Evolutionary conservation across 2,888 invertebrate species (phyloP).

Genomic region (Rhagium mordax): DNA sequence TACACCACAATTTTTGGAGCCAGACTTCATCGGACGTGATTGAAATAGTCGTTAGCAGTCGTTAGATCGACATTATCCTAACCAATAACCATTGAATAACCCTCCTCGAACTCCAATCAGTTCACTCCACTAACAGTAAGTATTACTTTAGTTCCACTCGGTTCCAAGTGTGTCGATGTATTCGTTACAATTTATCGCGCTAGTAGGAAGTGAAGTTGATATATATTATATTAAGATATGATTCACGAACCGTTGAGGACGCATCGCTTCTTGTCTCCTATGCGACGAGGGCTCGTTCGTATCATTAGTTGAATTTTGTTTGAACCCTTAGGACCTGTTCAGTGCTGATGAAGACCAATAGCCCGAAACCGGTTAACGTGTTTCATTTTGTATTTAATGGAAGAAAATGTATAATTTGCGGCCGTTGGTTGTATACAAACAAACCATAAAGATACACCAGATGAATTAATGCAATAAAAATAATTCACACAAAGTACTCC

Average conservation of each 20-base stretch:
- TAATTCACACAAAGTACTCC: neutral
- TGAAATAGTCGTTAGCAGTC: slow-evolving; percentile 1
- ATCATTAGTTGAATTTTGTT: too few relatives aligned
- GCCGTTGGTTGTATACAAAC: too few relatives aligned
- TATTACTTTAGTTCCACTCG: neutral
- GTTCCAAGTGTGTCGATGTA: neutral
- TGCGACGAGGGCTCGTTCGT: too few relatives aligned
- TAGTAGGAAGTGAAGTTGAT: neutral
- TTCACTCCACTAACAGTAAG: neutral
- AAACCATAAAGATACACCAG: neutral
- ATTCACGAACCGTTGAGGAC: neutral
- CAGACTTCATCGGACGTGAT: neutral
- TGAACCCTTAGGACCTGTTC: too few relatives aligned
- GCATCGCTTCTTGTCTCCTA: neutral
- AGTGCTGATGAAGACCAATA: too few relatives aligned
- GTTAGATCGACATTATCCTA: slow-evolving; percentile 7
- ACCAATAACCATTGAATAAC: neutral
- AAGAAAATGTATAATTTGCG: too few relatives aligned
- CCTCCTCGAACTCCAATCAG: neutral
- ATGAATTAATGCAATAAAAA: neutral
- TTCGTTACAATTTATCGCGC: neutral
- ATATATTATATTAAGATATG: neutral
- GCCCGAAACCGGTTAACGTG: too few relatives aligned
- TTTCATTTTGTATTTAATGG: too few relatives aligned
- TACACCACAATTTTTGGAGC: neutral